These are phyloP conservation scores for Tanytarsus gracilentus DNA, from an alignment of 2,888 invertebrate species.

Conservation along the genomic window DNA sequence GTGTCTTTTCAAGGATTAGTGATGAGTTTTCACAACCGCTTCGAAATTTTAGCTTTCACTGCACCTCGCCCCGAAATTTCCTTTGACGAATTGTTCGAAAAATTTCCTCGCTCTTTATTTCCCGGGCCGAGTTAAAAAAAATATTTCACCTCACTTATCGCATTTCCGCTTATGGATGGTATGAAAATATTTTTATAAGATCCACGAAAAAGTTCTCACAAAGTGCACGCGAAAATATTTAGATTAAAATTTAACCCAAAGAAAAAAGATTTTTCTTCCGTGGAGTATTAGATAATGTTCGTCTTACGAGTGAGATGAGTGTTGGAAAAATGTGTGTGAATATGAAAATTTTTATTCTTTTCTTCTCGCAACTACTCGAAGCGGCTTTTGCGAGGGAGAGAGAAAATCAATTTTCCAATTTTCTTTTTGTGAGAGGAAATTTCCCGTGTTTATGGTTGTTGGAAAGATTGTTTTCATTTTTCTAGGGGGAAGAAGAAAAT, in stretches of 20 bases:
- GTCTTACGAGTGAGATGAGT: background rate
- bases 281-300: conserved; percentile 10
- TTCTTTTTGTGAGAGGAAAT: too few relatives aligned
- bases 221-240: background rate
- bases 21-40: background rate
- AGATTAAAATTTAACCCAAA: background rate
- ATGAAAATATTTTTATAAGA: background rate
- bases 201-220: background rate
- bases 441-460: too few relatives aligned
- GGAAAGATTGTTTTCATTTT: too few relatives aligned
- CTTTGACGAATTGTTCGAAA: background rate
- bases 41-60: background rate
- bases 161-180: background rate
- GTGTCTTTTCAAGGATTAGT: background rate
- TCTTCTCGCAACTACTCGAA: too few relatives aligned
- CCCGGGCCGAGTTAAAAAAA: conserved; percentile 7
- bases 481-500: too few relatives aligned
- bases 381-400: too few relatives aligned
- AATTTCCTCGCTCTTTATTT: background rate
- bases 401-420: too few relatives aligned
- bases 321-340: background rate
- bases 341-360: background rate
- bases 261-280: background rate
- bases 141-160: background rate
- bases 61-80: conserved; percentile 8